Conservation (phyloP, 2,888 invertebrate species). For the Mamestra brassicae region DNA sequence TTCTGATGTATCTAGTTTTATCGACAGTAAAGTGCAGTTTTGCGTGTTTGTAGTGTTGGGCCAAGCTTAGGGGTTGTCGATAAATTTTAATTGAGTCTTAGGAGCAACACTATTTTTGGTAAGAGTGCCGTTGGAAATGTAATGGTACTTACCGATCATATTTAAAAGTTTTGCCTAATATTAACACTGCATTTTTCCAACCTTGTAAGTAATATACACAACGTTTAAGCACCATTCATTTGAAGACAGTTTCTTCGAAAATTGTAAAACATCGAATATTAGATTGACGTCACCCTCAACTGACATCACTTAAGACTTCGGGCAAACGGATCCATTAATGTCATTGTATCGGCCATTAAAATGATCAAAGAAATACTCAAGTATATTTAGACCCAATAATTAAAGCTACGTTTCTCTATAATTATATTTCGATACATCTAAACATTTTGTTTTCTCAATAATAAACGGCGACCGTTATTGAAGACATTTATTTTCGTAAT, state of each 20-base stretch:
- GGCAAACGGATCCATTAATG: conserved; percentile 51
- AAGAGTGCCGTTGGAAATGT: background rate
- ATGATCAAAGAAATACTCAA: conserved; percentile 64
- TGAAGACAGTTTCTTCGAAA: conserved; percentile 3
- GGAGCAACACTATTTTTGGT: background rate
- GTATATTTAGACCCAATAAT: conserved; percentile 50
- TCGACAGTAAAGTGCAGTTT: conserved; percentile 83
- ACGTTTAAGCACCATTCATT: background rate
- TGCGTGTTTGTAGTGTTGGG: conserved; percentile 74
- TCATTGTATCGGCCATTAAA: conserved; percentile 57
- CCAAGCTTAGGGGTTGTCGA: conserved; percentile 18
- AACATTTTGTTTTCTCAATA: conserved; percentile 51
- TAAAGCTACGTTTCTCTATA: conserved; percentile 43
- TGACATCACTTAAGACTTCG: conserved; percentile 33
- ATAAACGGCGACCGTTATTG: conserved; percentile 47
- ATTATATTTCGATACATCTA: conserved; percentile 56
- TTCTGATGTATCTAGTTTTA: conserved; percentile 76
- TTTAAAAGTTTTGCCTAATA: background rate
- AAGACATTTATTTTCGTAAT: conserved; percentile 51
- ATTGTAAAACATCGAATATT: conserved; percentile 33
- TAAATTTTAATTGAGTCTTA: conserved; percentile 20
- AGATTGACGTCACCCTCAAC: conserved; percentile 18
- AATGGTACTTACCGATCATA: background rate
- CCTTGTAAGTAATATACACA: background rate
- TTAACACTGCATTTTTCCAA: background rate